phyloP scores from a whole-genome alignment of 2,888 invertebrate genomes.

The Neelides folsomi region DNA sequence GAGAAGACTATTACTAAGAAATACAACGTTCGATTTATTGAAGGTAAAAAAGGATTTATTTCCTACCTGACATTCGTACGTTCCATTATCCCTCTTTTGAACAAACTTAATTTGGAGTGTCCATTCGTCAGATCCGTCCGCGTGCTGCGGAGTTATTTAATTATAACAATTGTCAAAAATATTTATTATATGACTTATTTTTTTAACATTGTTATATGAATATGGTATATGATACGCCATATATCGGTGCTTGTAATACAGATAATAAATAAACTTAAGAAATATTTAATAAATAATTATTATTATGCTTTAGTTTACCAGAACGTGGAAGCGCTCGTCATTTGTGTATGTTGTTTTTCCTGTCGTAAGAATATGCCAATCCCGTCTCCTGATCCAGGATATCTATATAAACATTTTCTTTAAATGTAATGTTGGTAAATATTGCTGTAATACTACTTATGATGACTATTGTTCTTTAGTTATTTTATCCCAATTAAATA shows the following conservation, averaged over 20 bases:
- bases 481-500: no score
- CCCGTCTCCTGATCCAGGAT: conserved; percentile 79
- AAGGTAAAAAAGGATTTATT: not conserved
- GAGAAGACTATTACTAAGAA: not conserved
- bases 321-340: conserved; percentile 57
- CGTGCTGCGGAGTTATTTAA: conserved; percentile 43
- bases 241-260: no score
- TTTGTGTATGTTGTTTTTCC: conserved; percentile 82
- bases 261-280: no score
- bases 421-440: no score
- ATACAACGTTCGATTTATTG: no score
- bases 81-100: conserved; percentile 81
- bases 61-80: conserved; percentile 82
- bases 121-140: conserved; percentile 84
- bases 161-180: no score
- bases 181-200: no score
- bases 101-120: conserved; percentile 87
- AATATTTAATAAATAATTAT: no score
- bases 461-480: no score
- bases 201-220: no score
- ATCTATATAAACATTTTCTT: conserved; percentile 56
- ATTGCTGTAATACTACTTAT: no score
- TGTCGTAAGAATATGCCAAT: conserved; percentile 86
- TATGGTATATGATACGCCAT: no score
- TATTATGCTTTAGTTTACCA: conserved; percentile 35